phyloP scores from a whole-genome alignment of 2,797 vertebrate species.

The Rhinoraja longicauda region DNA sequence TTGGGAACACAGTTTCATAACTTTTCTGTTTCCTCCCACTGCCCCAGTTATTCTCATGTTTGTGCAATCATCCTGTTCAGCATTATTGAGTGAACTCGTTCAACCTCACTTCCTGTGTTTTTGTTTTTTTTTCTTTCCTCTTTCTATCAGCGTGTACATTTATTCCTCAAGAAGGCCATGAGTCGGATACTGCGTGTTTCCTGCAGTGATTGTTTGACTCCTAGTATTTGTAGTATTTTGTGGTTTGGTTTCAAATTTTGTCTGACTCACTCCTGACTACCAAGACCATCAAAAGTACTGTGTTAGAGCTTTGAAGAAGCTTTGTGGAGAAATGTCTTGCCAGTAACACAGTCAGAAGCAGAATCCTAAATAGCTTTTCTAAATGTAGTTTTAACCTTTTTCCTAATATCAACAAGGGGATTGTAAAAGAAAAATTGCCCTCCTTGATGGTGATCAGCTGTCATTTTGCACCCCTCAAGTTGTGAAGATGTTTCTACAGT shows the following conservation, averaged over 20 bases:
- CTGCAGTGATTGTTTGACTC: neutral
- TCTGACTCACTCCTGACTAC: neutral
- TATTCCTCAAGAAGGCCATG: neutral
- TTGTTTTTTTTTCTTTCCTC: neutral
- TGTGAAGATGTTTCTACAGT: too few relatives aligned
- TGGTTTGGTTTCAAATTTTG: neutral
- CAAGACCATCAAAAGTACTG: neutral
- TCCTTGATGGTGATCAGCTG: too few relatives aligned
- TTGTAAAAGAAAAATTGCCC: too few relatives aligned
- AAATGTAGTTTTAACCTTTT: neutral
- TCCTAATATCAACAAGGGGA: too few relatives aligned
- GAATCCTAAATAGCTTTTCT: neutral
- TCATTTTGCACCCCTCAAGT: too few relatives aligned
- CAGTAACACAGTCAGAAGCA: neutral
- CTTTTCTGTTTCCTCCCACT: neutral
- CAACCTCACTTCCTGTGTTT: neutral
- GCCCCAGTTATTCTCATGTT: neutral
- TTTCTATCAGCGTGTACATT: neutral
- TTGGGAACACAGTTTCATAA: neutral
- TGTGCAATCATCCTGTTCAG: neutral
- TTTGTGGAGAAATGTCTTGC: neutral
- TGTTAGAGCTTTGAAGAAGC: neutral
- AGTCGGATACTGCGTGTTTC: neutral
- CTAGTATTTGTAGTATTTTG: neutral
- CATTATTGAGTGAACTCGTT: neutral